phyloP scores from a whole-genome alignment of 1,140 invertebrate species.

The Drosophila erecta region DNA sequence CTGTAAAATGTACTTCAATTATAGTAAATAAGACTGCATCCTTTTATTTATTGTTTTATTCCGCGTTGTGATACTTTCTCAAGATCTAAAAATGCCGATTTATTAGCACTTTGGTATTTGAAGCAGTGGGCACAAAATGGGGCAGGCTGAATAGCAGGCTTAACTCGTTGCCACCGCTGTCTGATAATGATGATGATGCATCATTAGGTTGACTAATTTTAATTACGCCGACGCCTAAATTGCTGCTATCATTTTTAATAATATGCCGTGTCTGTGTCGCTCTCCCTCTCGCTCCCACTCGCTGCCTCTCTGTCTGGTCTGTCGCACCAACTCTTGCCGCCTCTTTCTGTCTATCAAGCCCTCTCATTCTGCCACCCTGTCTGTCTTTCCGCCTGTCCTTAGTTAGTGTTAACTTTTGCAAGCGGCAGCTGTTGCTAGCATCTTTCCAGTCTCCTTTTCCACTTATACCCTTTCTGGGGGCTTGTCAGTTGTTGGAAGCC shows the following conservation, averaged over 20 bases:
- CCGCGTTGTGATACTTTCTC: not conserved
- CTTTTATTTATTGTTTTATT: not conserved
- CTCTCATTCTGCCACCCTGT: slow-evolving; percentile 31
- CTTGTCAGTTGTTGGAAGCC: not conserved
- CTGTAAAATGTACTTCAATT: too few relatives aligned
- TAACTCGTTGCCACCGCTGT: slow-evolving; percentile 18
- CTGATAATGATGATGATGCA: slow-evolving; percentile 72
- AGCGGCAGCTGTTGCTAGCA: slow-evolving; percentile 64
- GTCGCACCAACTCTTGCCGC: not conserved
- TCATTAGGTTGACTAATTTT: slow-evolving; percentile 82
- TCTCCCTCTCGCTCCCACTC: not conserved
- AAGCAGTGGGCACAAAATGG: not conserved
- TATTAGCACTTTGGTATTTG: not conserved
- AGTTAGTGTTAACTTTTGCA: slow-evolving; percentile 70
- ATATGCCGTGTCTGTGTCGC: slow-evolving; percentile 54
- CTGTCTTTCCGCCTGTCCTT: slow-evolving; percentile 38
- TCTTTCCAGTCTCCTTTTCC: slow-evolving; percentile 10
- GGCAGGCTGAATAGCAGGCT: not conserved
- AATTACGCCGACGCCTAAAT: slow-evolving; percentile 76
- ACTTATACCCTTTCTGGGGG: not conserved
- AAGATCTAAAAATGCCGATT: not conserved
- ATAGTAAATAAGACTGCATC: too few relatives aligned
- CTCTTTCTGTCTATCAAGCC: slow-evolving; percentile 4
- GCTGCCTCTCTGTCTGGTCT: not conserved
- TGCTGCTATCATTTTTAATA: slow-evolving; percentile 82